A percentile compares a stretch with the other conserved stretches of the same genome.
These are phyloP conservation scores for Limnephilus auricula DNA, from an alignment of 2,888 invertebrate genomes.

Conservation along the genomic window DNA sequence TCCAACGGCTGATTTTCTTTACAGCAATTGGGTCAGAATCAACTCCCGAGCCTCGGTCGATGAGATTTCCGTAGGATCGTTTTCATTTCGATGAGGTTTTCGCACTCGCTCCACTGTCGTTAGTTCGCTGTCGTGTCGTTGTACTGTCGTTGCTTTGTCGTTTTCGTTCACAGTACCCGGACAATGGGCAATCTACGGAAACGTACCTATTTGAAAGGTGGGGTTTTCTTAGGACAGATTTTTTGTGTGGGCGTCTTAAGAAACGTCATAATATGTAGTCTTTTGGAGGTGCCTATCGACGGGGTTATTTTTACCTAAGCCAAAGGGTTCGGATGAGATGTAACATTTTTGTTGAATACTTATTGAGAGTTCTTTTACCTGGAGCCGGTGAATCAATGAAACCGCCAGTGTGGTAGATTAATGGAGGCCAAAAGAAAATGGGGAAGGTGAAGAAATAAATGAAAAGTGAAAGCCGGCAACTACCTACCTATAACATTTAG, in stretches of 20 bases:
- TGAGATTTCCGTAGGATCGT: background rate
- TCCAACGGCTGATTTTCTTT: too few species aligned
- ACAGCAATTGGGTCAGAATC: background rate
- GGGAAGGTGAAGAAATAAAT: background rate
- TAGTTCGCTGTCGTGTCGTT: background rate
- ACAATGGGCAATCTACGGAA: background rate
- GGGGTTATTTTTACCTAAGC: background rate
- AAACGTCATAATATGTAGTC: background rate
- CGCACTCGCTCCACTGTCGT: background rate
- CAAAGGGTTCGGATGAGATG: background rate
- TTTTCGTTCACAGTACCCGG: background rate
- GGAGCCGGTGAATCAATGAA: background rate
- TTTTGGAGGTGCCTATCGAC: background rate
- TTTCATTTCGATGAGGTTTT: background rate
- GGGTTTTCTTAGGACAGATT: conserved; percentile 21
- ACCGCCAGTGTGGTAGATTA: background rate
- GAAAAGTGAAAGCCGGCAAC: background rate
- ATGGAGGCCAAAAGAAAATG: background rate
- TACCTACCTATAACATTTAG: background rate
- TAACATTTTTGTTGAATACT: too few species aligned
- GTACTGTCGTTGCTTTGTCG: background rate
- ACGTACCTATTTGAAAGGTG: conserved; percentile 14
- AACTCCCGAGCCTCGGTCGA: background rate
- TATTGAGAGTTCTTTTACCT: background rate
- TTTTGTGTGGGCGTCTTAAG: background rate